phyloP scores from a whole-genome alignment of 2,888 invertebrate genomes.

The Temnothorax ravouxi region DNA sequence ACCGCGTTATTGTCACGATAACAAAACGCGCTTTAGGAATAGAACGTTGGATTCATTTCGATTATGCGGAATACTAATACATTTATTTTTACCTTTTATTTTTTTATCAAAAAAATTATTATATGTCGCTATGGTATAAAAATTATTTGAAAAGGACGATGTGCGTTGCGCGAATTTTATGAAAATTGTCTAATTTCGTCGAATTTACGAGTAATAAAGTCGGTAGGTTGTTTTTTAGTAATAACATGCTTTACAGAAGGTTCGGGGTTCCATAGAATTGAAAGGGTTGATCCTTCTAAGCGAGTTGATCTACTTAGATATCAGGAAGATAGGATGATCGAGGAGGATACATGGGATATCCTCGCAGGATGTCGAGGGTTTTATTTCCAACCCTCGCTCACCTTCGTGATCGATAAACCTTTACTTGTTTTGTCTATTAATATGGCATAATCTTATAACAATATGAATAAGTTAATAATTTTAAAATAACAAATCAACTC shows the following conservation, averaged over 20 bases:
- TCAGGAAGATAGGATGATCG: constrained; percentile 67
- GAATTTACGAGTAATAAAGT: not conserved
- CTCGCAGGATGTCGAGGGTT: constrained; percentile 44
- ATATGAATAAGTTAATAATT: not conserved
- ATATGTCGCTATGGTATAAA: not conserved
- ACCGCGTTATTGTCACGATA: not conserved
- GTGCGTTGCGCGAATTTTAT: not conserved
- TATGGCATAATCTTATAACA: not conserved
- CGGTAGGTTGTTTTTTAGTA: not conserved
- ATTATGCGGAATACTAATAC: not conserved
- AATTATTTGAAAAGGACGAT: not conserved
- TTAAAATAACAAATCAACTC: not conserved
- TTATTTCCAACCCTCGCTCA: constrained; percentile 11
- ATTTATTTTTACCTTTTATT: not conserved
- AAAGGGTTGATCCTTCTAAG: constrained; percentile 73
- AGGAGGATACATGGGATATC: constrained; percentile 59
- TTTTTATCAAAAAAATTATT: not conserved
- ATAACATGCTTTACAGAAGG: not conserved
- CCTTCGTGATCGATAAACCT: not conserved
- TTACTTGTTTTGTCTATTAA: constrained; percentile 2
- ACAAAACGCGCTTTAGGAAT: not conserved
- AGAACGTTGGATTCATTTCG: not conserved
- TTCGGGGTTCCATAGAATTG: constrained; percentile 1
- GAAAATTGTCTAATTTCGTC: not conserved
- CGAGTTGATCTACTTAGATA: constrained; percentile 77